A percentile compares a stretch with the other conserved stretches of the same genome.
Conservation (phyloP, 2,888 invertebrate genomes). For the Yponomeuta cagnagella region DNA sequence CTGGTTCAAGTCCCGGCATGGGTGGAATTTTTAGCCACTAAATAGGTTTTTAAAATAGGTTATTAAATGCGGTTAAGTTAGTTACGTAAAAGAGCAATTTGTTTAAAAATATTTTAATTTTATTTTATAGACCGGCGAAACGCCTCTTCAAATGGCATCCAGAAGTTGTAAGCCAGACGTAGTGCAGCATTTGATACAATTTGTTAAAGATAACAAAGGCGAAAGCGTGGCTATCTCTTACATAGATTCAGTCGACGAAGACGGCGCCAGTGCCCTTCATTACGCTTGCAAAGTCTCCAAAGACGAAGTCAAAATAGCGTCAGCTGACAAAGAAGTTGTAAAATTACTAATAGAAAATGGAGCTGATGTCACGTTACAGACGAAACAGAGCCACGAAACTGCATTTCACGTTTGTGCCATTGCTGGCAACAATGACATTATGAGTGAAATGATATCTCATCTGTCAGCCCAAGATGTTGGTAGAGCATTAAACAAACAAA, state of each 20-base stretch:
- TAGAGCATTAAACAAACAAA: conserved; percentile 95
- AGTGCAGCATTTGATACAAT: conserved; percentile 89
- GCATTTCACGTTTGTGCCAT: conserved; percentile 96
- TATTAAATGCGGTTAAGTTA: background rate
- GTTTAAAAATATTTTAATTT: conserved; percentile 11
- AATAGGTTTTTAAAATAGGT: too few relatives aligned
- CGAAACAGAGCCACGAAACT: conserved; percentile 92
- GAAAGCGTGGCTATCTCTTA: conserved; percentile 87
- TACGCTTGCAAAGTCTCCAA: conserved; percentile 94
- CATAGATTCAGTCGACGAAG: conserved; percentile 91
- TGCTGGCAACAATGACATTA: conserved; percentile 96
- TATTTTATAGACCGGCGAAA: conserved; percentile 87
- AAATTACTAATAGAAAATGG: conserved; percentile 92
- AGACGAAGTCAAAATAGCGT: conserved; percentile 83
- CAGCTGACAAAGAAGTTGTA: conserved; percentile 90
- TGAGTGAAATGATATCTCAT: conserved; percentile 94
- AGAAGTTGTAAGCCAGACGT: conserved; percentile 90
- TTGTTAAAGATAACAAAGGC: conserved; percentile 85
- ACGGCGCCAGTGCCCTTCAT: conserved; percentile 96
- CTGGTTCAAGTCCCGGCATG: too few relatives aligned
- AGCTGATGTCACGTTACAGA: conserved; percentile 90
- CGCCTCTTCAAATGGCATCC: conserved; percentile 95
- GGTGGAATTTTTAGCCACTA: too few relatives aligned
- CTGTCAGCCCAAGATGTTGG: conserved; percentile 94
- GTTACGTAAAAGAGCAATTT: background rate